phyloP scores from a whole-genome alignment of 92 coral and sea anemone species.

The Pocillopora grandis region DNA sequence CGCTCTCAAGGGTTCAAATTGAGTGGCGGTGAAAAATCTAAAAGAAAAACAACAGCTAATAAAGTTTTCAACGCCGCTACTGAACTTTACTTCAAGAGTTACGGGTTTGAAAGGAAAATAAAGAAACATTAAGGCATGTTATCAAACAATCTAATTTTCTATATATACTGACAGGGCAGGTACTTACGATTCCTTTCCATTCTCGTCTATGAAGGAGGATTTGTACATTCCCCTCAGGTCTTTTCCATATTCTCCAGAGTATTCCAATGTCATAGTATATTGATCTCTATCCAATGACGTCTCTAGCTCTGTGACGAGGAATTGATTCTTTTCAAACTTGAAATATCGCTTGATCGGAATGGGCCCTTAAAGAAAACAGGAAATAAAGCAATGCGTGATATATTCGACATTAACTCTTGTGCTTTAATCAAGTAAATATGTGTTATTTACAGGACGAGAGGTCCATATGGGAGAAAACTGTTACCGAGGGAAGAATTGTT shows the following conservation, averaged over 20 bases:
- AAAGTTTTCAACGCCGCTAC: background rate
- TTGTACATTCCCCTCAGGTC: slow-evolving; percentile 72
- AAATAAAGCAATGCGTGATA: too few species aligned
- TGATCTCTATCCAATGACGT: slow-evolving; percentile 43
- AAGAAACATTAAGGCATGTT: background rate
- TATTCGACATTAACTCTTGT: too few species aligned
- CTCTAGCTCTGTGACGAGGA: slow-evolving; percentile 68
- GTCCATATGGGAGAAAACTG: too few species aligned
- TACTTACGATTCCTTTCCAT: slow-evolving; percentile 57
- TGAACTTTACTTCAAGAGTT: background rate
- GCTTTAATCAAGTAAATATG: too few species aligned
- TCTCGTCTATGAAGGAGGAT: slow-evolving; percentile 56
- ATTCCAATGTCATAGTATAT: slow-evolving; percentile 53
- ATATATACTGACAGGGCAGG: background rate
- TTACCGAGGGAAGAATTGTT: too few species aligned
- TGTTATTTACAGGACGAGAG: too few species aligned
- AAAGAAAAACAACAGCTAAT: background rate
- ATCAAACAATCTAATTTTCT: background rate
- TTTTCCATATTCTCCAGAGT: slow-evolving; percentile 52
- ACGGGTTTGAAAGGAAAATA: background rate
- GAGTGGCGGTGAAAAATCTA: slow-evolving; percentile 70
- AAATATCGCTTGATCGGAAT: slow-evolving; percentile 57
- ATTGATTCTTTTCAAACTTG: slow-evolving; percentile 66
- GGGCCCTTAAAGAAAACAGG: background rate
- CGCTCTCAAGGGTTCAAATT: slow-evolving; percentile 75